Percentiles rank a stretch among this genome's conserved stretches.
Evolutionary conservation across 2,797 vertebrate genomes (phyloP).

Genomic region (Myiotriccus ornatus): DNA sequence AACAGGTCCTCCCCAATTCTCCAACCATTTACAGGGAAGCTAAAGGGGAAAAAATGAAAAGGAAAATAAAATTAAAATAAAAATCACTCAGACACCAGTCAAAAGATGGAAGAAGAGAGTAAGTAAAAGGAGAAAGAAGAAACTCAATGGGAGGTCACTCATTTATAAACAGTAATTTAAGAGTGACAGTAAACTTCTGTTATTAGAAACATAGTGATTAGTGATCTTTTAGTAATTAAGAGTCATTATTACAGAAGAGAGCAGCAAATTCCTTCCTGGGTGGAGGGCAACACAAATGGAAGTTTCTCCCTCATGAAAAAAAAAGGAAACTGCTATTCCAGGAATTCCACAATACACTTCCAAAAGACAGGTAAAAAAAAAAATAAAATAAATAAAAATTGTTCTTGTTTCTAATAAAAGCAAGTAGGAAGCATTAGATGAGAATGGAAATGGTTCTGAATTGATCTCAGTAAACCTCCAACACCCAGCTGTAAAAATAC

Average conservation of each 20-base stretch:
- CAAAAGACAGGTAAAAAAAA: background rate
- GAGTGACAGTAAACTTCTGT: background rate
- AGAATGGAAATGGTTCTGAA: constrained; percentile 2
- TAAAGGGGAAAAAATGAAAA: background rate
- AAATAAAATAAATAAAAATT: background rate
- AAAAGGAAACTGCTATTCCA: background rate
- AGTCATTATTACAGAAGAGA: background rate
- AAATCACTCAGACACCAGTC: background rate
- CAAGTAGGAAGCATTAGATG: background rate
- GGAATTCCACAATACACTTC: background rate
- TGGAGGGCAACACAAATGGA: background rate
- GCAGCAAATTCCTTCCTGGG: background rate
- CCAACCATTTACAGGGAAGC: background rate
- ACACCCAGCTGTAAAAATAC: constrained; percentile 45
- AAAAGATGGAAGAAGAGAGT: background rate
- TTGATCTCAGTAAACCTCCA: background rate
- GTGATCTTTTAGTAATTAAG: background rate
- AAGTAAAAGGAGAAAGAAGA: background rate
- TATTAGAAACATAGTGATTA: background rate
- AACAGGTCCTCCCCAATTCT: background rate
- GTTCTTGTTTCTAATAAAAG: background rate
- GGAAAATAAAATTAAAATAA: background rate
- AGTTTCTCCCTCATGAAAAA: background rate
- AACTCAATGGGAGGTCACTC: accelerated
- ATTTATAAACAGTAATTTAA: background rate